Base-by-base conservation (phyloP, 2,888 invertebrate genomes). In the Hypselothyrea guttata region DNA sequence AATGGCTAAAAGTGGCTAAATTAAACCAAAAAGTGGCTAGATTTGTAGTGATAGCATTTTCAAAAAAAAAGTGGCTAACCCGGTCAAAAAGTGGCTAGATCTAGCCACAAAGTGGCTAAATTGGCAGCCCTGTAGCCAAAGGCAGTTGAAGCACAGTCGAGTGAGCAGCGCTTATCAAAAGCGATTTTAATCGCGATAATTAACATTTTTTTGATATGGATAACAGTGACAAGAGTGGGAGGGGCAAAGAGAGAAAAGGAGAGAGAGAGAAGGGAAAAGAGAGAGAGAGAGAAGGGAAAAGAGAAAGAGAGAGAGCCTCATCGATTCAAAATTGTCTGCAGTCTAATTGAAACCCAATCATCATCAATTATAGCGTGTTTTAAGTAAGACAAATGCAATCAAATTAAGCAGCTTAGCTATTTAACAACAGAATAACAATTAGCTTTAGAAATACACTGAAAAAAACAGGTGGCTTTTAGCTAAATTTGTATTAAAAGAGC, bases 121-220 rank as follows among this genome's bases (percentile, higher is more conserved):
- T 7, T 7, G 28, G n/a, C n/a, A n/a, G n/a, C n/a, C n/a, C 9
- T 28, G 28, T 8, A 8, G 1, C 28, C 13, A 11, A n/a, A 4
- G 18, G 16, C 11, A 8, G 12, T 15, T 11, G 42, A 16, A n/a
- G 11, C 13, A 8, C 16, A 38, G 12, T 37, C 30, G n/a, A 5
- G 35, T 48, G 22, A 34, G n/a, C 16, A 18, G 18, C 7, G 4
- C 16, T 42, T 55, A 72, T 76, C 68, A 68, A 52, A 41, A 34
- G 38, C 49, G 49, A 76, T 76, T 22, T 58, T 65, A 68, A 74
- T 76, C 68, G 54, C 22, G 44, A 68, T 73, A 70, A 73, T 72
- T 70, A 56, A 11, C 37, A 51, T 59, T 51, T 37, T 28, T 44
- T 22, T 22, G 22, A 13, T 63, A 49, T 42, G 38, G 33, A 52